Conservation (phyloP, 2,797 vertebrate species). For the Selene dorsalis region DNA sequence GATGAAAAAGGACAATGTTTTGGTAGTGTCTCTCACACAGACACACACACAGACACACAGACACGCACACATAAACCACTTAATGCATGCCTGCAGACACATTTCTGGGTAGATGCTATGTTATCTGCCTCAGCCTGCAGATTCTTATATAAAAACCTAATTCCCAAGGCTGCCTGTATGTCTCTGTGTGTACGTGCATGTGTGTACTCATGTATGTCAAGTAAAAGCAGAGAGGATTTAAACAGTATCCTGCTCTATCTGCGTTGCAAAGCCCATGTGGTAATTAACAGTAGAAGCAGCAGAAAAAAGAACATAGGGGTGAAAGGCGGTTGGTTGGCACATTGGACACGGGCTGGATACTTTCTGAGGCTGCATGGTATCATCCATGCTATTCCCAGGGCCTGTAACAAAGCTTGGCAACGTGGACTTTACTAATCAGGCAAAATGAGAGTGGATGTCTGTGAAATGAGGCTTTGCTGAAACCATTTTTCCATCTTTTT, state of each 20-base stretch:
- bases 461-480: neutral
- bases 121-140: constrained; percentile 76
- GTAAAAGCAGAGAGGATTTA: constrained; percentile 66
- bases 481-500: neutral
- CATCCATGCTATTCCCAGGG: neutral
- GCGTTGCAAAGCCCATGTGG: constrained; percentile 72
- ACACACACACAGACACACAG: constrained; percentile 18
- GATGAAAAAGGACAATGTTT: constrained; percentile 50
- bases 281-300: constrained; percentile 63
- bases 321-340: constrained; percentile 32
- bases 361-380: constrained; percentile 28
- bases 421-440: neutral
- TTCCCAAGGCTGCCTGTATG: constrained; percentile 61
- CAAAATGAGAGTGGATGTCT: neutral
- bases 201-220: constrained; percentile 22
- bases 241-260: constrained; percentile 65
- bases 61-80: constrained; percentile 41
- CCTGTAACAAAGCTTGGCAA: neutral
- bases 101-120: constrained; percentile 71
- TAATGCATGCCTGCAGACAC: constrained; percentile 79
- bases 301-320: constrained; percentile 28
- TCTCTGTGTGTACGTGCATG: constrained; percentile 32
- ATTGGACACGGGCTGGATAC: constrained; percentile 32
- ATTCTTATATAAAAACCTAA: constrained; percentile 70
- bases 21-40: constrained; percentile 14